Percentiles rank a stretch among this genome's conserved stretches.
Evolutionary conservation across 2,797 vertebrate genomes (phyloP).

Genomic region (Dipus sagitta): DNA sequence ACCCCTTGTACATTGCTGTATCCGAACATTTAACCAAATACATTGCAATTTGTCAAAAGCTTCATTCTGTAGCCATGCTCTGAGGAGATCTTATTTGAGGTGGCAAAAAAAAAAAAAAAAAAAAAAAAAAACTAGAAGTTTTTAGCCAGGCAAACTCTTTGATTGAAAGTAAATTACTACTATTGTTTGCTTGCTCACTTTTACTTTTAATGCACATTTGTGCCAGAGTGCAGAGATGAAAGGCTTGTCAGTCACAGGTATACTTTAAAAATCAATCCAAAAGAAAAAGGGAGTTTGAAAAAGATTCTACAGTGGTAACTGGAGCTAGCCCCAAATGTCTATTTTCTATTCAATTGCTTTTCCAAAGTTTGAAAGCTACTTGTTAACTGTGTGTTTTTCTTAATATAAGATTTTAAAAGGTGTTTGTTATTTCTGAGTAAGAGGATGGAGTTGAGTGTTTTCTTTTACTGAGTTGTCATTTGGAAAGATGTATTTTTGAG

Average conservation of each 20-base stretch:
- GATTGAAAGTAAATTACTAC: slow-evolving; percentile 74
- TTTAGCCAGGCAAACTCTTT: slow-evolving; percentile 60
- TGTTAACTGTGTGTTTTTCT: slow-evolving; percentile 54
- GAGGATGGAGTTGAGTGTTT: slow-evolving; percentile 27
- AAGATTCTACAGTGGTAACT: slow-evolving; percentile 32
- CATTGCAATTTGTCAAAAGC: slow-evolving; percentile 18
- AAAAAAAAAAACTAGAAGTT: slow-evolving; percentile 47
- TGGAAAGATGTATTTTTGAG: slow-evolving; percentile 21
- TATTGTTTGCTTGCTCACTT: slow-evolving; percentile 70
- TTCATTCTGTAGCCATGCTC: slow-evolving; percentile 35
- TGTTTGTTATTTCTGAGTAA: slow-evolving; percentile 65
- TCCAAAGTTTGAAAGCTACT: slow-evolving; percentile 74
- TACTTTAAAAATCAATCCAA: slow-evolving; percentile 72
- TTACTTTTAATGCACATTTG: slow-evolving; percentile 62
- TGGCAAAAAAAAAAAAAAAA: slow-evolving; percentile 35
- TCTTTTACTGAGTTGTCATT: slow-evolving; percentile 48
- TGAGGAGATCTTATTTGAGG: slow-evolving; percentile 54
- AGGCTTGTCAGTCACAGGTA: slow-evolving; percentile 65
- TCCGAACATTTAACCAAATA: slow-evolving; percentile 45
- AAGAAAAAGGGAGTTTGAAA: slow-evolving; percentile 52
- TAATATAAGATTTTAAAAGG: slow-evolving; percentile 55
- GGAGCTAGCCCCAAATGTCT: background rate
- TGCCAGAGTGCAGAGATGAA: slow-evolving; percentile 58
- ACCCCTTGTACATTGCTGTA: background rate
- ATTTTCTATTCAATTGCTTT: slow-evolving; percentile 61